Conservation (phyloP, 2,797 vertebrate species). For the Myiothlypis chrysogaster region DNA sequence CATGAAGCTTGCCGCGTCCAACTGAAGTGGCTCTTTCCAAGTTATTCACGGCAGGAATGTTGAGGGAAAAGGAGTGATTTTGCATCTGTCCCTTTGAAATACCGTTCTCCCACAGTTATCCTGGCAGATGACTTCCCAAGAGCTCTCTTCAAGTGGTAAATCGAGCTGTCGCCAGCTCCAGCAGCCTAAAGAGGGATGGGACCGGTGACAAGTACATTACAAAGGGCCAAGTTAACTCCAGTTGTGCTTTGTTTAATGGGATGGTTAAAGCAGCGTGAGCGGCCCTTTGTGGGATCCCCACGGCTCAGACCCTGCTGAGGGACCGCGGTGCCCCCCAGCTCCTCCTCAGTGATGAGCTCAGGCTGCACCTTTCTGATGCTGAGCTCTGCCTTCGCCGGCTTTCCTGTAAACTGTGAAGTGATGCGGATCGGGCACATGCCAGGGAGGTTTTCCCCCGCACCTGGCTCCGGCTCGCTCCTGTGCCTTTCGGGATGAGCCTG, state of each 20-base stretch:
- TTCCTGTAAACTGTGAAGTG: not conserved
- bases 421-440: not conserved
- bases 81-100: not conserved
- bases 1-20: not conserved
- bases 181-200: not conserved
- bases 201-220: not conserved
- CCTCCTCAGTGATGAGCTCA: not conserved
- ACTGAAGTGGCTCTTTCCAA: not conserved
- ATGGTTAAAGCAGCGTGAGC: not conserved
- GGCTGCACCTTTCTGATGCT: not conserved
- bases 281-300: not conserved
- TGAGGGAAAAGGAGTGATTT: not conserved
- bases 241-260: not conserved
- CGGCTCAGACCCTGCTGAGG: not conserved
- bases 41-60: not conserved
- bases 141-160: constrained; percentile 9
- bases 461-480: fast-evolving
- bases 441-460: not conserved
- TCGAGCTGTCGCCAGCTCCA: not conserved
- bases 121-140: not conserved
- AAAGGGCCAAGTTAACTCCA: not conserved
- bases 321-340: not conserved
- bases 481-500: not conserved
- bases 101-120: not conserved
- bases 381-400: not conserved